Percentiles rank a stretch among this genome's conserved stretches.
Evolutionary conservation across 2,888 invertebrate species (phyloP).

Genomic region (Dendrolimus houi): DNA sequence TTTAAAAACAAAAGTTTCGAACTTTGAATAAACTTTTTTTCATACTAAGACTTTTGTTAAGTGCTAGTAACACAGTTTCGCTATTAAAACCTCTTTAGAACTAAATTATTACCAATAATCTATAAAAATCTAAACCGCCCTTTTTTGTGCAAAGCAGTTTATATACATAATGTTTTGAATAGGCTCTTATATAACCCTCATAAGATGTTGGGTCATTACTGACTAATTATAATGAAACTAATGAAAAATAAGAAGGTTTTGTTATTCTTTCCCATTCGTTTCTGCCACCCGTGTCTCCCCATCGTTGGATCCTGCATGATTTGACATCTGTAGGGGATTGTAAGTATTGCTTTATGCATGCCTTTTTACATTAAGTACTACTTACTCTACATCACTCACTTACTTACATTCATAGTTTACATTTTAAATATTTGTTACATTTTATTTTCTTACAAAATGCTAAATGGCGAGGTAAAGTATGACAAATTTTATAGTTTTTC

Average conservation of each 20-base stretch:
- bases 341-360: conserved; percentile 59
- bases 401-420: neutral
- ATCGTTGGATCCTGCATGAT: conserved; percentile 67
- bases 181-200: no score
- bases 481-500: conserved; percentile 8
- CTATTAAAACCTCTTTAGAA: no score
- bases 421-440: conserved; percentile 14
- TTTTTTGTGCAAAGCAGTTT: no score
- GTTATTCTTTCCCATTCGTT: conserved; percentile 50
- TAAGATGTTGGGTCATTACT: no score
- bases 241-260: conserved; percentile 18
- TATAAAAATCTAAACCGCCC: no score
- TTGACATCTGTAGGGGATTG: conserved; percentile 68
- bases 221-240: no score
- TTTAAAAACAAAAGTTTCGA: no score
- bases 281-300: conserved; percentile 47
- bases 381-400: neutral
- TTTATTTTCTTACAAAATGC: conserved; percentile 12
- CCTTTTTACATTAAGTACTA: neutral
- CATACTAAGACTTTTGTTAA: no score
- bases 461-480: conserved; percentile 21
- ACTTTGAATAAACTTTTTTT: no score
- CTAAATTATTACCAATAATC: no score
- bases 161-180: no score
- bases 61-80: no score